These are phyloP conservation scores for Ectemnius continuus DNA, from an alignment of 2,888 invertebrate genomes.

Conservation along the genomic window DNA sequence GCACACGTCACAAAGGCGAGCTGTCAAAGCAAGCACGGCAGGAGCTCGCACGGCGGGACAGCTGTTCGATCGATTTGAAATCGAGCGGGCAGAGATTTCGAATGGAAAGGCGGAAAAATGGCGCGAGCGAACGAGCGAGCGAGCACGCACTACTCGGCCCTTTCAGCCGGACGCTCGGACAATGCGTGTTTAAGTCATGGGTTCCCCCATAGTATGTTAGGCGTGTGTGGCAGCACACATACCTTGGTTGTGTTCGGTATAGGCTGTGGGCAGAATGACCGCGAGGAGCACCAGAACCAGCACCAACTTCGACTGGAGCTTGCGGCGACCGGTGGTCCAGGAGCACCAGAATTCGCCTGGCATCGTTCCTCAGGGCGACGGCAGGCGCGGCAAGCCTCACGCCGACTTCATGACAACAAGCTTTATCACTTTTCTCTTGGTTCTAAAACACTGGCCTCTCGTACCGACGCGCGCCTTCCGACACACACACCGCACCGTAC, in stretches of 20 bases:
- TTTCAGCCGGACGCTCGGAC: too few relatives aligned
- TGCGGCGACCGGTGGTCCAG: slow-evolving; percentile 48
- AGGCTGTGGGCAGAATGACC: slow-evolving; percentile 52
- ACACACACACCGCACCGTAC: slow-evolving; percentile 56
- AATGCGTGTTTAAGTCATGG: too few relatives aligned
- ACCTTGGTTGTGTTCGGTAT: slow-evolving; percentile 67
- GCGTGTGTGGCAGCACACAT: slow-evolving; percentile 51
- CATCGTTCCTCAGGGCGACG: slow-evolving; percentile 62
- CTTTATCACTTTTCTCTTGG: slow-evolving; percentile 44
- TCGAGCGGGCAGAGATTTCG: background rate
- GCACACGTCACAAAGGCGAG: background rate
- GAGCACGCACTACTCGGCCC: too few relatives aligned
- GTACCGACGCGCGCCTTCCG: slow-evolving; percentile 53
- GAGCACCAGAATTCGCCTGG: slow-evolving; percentile 63
- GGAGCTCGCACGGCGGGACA: background rate
- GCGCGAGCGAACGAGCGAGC: too few relatives aligned
- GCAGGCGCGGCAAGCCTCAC: slow-evolving; percentile 53
- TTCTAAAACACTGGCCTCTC: slow-evolving; percentile 33
- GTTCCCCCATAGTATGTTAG: too few relatives aligned
- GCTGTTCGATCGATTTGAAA: slow-evolving; percentile 1
- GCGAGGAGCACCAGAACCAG: slow-evolving; percentile 64
- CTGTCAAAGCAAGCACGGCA: background rate
- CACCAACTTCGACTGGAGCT: slow-evolving; percentile 66
- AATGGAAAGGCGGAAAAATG: too few relatives aligned
- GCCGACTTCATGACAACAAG: slow-evolving; percentile 62